These are phyloP conservation scores for Sparidentex hasta DNA, from an alignment of 2,797 vertebrate genomes.

Conservation along the genomic window DNA sequence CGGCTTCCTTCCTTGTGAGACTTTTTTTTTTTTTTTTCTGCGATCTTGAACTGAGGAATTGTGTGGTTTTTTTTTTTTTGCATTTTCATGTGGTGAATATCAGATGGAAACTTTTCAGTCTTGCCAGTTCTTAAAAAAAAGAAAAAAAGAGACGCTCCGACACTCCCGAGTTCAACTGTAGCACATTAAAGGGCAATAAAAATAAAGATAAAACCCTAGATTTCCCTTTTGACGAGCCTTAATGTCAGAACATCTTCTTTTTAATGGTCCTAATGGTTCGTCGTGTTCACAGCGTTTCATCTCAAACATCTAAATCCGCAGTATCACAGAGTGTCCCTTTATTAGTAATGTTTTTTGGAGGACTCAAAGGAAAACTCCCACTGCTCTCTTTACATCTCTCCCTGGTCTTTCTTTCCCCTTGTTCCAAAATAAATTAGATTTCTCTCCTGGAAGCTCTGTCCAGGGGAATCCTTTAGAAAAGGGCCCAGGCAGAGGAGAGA, in stretches of 20 bases:
- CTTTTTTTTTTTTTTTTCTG: constrained; percentile 16
- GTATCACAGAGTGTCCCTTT: constrained; percentile 24
- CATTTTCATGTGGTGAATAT: constrained; percentile 53
- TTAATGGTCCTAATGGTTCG: constrained; percentile 36
- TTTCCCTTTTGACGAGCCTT: constrained; percentile 6
- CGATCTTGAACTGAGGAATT: constrained; percentile 30
- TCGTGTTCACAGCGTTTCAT: constrained; percentile 25
- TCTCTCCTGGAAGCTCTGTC: constrained; percentile 64
- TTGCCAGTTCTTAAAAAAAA: constrained; percentile 33
- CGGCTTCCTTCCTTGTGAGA: constrained; percentile 13
- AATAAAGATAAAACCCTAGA: constrained; percentile 40
- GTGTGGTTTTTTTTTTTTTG: not conserved
- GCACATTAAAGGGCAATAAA: constrained; percentile 58
- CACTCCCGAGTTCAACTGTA: constrained; percentile 33
- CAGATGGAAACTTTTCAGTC: constrained; percentile 40
- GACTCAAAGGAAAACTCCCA: constrained; percentile 52
- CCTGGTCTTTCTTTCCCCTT: constrained; percentile 52
- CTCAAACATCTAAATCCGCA: constrained; percentile 29
- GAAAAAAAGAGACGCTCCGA: constrained; percentile 38
- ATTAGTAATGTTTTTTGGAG: constrained; percentile 44
- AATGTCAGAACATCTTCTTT: constrained; percentile 16
- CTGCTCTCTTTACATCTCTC: constrained; percentile 48
- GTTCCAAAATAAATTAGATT: constrained; percentile 78
- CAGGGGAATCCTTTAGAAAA: constrained; percentile 65
- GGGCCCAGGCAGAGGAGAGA: constrained; percentile 46